Evolutionary conservation across 2,888 invertebrate species (phyloP).

Genomic region (Anarsia innoxiella): DNA sequence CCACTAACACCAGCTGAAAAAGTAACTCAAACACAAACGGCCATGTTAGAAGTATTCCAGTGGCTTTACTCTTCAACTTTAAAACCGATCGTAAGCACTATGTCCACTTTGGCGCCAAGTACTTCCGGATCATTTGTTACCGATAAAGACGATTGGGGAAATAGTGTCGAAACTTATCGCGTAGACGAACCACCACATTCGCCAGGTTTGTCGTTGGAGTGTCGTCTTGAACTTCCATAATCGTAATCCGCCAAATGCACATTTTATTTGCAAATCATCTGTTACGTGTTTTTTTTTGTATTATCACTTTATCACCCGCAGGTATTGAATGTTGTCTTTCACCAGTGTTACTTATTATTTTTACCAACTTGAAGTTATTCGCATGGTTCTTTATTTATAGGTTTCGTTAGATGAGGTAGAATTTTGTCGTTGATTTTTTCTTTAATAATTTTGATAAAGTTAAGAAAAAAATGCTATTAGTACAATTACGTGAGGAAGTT

Average conservation of each 20-base stretch:
- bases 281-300: slow-evolving; percentile 17
- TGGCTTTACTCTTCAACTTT: slow-evolving; percentile 67
- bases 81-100: slow-evolving; percentile 60
- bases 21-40: slow-evolving; percentile 66
- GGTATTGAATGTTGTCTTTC: slow-evolving; percentile 1
- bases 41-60: slow-evolving; percentile 70
- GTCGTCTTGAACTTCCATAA: slow-evolving; percentile 51
- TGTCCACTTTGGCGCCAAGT: slow-evolving; percentile 49
- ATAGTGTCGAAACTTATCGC: slow-evolving; percentile 67
- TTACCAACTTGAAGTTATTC: no score
- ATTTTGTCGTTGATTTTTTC: no score
- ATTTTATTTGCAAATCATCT: slow-evolving; percentile 53
- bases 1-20: slow-evolving; percentile 62
- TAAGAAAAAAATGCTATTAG: no score
- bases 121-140: slow-evolving; percentile 48
- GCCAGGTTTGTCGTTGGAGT: slow-evolving; percentile 73
- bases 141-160: slow-evolving; percentile 66
- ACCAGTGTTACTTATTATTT: no score
- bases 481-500: no score
- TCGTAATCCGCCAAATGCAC: slow-evolving; percentile 53
- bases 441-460: no score
- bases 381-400: slow-evolving; percentile 9
- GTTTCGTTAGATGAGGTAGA: no score
- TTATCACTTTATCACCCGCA: slow-evolving; percentile 21
- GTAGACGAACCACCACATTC: slow-evolving; percentile 72